Conservation (phyloP, 2,888 invertebrate genomes). For the Stenolophus ochropezus region DNA sequence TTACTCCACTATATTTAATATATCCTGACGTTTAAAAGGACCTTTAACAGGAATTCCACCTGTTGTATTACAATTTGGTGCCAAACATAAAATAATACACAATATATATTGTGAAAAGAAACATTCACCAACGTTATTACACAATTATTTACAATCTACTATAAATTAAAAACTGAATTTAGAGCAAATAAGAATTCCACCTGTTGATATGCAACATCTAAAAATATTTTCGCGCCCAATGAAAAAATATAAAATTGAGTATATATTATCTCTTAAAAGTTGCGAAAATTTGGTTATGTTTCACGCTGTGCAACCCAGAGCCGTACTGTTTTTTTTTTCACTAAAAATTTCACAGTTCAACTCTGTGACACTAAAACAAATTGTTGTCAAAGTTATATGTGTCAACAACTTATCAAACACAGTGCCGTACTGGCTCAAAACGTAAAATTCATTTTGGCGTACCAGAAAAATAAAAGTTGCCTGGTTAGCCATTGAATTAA, state of each 20-base stretch:
- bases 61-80: not conserved
- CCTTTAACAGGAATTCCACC: not conserved
- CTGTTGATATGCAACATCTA: too few relatives aligned
- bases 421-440: not conserved
- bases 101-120: too few relatives aligned
- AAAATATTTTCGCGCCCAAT: too few relatives aligned
- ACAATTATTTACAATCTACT: too few relatives aligned
- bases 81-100: not conserved
- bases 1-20: not conserved
- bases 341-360: not conserved
- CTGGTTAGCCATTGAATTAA: conserved; percentile 38
- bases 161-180: too few relatives aligned
- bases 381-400: not conserved
- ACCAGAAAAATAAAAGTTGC: conserved; percentile 30
- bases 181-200: too few relatives aligned
- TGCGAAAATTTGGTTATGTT: conserved; percentile 13
- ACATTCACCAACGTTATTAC: too few relatives aligned
- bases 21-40: too few relatives aligned
- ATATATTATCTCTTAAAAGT: not conserved
- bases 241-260: too few relatives aligned
- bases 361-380: not conserved
- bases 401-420: not conserved
- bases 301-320: not conserved
- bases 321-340: not conserved
- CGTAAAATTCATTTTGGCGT: conserved; percentile 17